Evolutionary conservation across 2,888 invertebrate genomes (phyloP).

Genomic region (Hypercompe scribonia): DNA sequence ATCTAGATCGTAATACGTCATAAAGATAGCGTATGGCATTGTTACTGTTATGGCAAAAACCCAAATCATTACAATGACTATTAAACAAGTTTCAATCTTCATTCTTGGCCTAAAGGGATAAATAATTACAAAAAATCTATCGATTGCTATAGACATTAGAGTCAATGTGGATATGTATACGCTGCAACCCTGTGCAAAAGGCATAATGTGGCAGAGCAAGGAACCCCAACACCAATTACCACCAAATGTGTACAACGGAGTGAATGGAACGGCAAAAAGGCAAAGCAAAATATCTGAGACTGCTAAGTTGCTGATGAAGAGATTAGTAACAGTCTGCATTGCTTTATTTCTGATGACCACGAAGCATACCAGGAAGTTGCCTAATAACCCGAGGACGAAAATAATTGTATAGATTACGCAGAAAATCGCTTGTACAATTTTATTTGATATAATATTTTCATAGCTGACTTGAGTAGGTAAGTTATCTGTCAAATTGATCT

Average conservation of each 20-base stretch:
- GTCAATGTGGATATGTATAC: conserved; percentile 99
- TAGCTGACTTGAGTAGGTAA: conserved; percentile 59
- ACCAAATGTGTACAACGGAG: conserved; percentile 97
- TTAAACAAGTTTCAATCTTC: conserved; percentile 94
- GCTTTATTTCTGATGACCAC: conserved; percentile 96
- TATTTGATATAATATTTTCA: conserved; percentile 88
- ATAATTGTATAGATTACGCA: conserved; percentile 93
- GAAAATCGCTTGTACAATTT: conserved; percentile 90
- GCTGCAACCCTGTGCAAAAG: conserved; percentile 97
- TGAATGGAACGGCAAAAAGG: conserved; percentile 97
- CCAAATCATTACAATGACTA: conserved; percentile 97
- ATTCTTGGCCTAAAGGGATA: conserved; percentile 97
- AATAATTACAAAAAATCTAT: conserved; percentile 98
- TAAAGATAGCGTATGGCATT: conserved; percentile 95
- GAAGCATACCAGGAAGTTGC: conserved; percentile 96
- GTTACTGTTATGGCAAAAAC: conserved; percentile 94
- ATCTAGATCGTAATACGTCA: conserved; percentile 87
- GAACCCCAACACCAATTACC: conserved; percentile 97
- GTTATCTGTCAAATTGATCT: conserved; percentile 60
- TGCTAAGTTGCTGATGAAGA: conserved; percentile 98
- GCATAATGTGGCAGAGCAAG: conserved; percentile 95
- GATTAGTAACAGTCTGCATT: conserved; percentile 99
- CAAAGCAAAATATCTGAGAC: conserved; percentile 97
- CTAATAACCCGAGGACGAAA: conserved; percentile 95
- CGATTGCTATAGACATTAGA: conserved; percentile 98